Base-by-base conservation (phyloP, 2,113 vertebrate species). In the Galeopterus variegatus region DNA sequence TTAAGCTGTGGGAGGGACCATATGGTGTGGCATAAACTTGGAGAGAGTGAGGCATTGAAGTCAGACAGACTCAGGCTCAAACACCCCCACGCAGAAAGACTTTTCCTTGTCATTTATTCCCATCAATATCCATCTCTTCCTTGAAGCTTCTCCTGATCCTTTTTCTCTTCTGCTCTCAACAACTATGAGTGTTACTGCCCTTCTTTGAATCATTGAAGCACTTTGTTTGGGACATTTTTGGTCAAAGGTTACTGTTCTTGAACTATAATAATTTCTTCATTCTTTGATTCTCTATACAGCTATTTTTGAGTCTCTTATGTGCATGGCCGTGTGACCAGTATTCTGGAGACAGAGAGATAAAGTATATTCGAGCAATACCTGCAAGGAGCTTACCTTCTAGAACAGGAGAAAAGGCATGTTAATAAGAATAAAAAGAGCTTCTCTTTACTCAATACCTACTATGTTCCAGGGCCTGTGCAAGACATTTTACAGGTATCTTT, bases 211-310 rank as follows among this genome's bases (percentile, higher is more conserved):
- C 79, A 15, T 50, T 67, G 41, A 76, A 91, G 14, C 21, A 79
- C 60, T 41, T 54, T 79, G 26, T 69, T 93, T 70, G n/a, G 67
- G 65, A 79, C 31, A 86, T 28, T 77, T 93, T 88, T 69, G 64
- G 80, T 89, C 50, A 86, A 31, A 80, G 45, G 19, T 90, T 87
- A 65, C 19, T 48, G 1, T 36, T 75, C 24, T 96, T 79, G n/a
- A 83, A 36, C 62, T 92, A 50, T 75, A 60, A 26, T 76, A 19
- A 88, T 94, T 88, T 54, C 33, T 81, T 96, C 58, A 76, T 90
- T 91, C 8, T 65, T 92, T 70, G 26, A 67, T 65, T 92, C 62
- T 85, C n/a, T 81, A 65, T 70, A 64, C 4, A 69, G 41, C n/a
- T 73, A 24, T 87, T 81, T 75, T 75, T 88, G 50, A 50, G 31